phyloP scores from a whole-genome alignment of 2,888 invertebrate species.

The Petrolisthes manimaculis region DNA sequence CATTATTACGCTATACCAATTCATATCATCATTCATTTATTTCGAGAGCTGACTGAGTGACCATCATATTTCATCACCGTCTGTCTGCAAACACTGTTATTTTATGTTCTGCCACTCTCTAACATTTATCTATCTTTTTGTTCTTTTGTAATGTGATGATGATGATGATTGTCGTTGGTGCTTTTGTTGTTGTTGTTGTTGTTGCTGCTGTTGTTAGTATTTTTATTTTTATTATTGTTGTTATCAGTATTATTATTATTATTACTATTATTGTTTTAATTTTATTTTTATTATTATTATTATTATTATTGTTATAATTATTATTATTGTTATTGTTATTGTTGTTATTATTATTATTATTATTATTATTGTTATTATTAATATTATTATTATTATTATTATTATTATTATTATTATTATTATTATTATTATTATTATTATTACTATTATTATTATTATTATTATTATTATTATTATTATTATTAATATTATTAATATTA shows the following conservation, averaged over 20 bases:
- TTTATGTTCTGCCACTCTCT: background rate
- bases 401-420: constrained; percentile 6
- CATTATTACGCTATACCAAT: too few species aligned
- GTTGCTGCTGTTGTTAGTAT: too few species aligned
- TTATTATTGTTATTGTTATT: constrained; percentile 8
- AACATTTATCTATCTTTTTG: background rate
- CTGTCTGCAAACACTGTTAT: background rate
- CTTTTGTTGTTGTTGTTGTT: too few species aligned
- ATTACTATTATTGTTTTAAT: background rate
- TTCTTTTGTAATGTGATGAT: too few species aligned
- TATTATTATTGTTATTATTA: background rate
- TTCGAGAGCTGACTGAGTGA: too few species aligned
- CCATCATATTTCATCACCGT: background rate
- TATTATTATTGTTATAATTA: background rate
- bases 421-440: too few species aligned
- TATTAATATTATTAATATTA: background rate
- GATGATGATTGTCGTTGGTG: too few species aligned
- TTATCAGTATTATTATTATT: too few species aligned
- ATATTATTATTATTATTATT: constrained; percentile 9
- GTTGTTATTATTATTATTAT: background rate
- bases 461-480: too few species aligned
- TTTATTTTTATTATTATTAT: constrained; percentile 1
- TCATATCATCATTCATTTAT: too few species aligned
- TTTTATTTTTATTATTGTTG: too few species aligned
- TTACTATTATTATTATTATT: too few species aligned